phyloP scores from a whole-genome alignment of 1,140 invertebrate species.

The Lasioglossum albipes region DNA sequence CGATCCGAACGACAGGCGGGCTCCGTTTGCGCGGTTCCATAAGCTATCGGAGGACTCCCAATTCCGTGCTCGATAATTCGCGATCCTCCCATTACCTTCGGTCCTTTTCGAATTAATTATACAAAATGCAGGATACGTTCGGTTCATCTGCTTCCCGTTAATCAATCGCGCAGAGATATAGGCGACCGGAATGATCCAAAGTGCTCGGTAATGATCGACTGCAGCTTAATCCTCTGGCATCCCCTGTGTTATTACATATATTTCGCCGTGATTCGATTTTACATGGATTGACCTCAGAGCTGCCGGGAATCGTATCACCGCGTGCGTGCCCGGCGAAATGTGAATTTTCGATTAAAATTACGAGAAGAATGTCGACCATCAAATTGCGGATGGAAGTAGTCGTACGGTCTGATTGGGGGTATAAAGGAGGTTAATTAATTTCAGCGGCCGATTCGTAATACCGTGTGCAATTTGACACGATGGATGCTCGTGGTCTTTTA shows the following conservation, averaged over 20 bases:
- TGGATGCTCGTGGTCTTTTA: too few relatives aligned
- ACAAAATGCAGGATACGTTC: background rate
- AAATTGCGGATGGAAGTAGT: too few relatives aligned
- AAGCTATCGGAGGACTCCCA: background rate
- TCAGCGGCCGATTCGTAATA: too few relatives aligned
- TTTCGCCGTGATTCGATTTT: background rate
- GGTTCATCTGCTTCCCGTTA: background rate
- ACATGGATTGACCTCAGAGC: background rate
- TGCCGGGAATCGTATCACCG: background rate
- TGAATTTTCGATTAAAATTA: too few relatives aligned
- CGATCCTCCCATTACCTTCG: background rate
- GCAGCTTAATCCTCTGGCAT: background rate
- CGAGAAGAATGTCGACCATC: too few relatives aligned
- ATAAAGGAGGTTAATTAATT: too few relatives aligned
- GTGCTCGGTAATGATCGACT: background rate
- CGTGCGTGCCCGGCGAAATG: too few relatives aligned
- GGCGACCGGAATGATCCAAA: constrained; percentile 8
- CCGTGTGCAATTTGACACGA: too few relatives aligned
- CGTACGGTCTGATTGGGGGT: too few relatives aligned
- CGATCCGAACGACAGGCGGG: background rate
- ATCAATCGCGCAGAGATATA: background rate
- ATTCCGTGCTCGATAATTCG: background rate
- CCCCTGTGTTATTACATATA: background rate
- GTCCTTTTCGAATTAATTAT: background rate
- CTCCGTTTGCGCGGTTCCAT: background rate